Evolutionary conservation across 2,888 invertebrate genomes (phyloP).

Genomic region (Invenusta paracnida): DNA sequence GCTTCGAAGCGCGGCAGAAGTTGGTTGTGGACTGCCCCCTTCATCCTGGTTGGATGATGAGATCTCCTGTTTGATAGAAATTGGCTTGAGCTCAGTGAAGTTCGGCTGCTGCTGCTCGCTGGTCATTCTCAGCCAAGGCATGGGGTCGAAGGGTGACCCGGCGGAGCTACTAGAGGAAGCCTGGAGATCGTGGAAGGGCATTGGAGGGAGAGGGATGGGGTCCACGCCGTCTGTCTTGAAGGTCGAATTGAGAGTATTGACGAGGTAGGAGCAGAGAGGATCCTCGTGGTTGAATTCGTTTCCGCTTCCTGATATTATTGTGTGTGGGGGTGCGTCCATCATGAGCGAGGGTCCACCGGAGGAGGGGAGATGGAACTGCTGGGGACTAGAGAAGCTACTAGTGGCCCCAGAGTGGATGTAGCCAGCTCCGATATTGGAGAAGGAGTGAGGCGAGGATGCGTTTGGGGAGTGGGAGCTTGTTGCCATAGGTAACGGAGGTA

Average conservation of each 20-base stretch:
- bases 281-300: background rate
- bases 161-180: background rate
- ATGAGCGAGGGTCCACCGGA: background rate
- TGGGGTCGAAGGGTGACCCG: background rate
- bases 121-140: background rate
- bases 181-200: background rate
- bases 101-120: background rate
- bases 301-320: background rate
- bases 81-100: background rate
- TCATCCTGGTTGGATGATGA: background rate
- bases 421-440: background rate
- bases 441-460: background rate
- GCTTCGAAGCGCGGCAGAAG: background rate
- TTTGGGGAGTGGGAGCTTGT: background rate
- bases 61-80: background rate
- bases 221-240: background rate
- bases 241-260: background rate
- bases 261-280: constrained; percentile 13
- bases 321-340: background rate
- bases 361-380: background rate
- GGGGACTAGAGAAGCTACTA: background rate
- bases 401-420: background rate
- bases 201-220: background rate
- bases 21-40: background rate
- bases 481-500: background rate